Base-by-base conservation (phyloP, 2,113 vertebrate species). In the Melanostigma gelatinosum region DNA sequence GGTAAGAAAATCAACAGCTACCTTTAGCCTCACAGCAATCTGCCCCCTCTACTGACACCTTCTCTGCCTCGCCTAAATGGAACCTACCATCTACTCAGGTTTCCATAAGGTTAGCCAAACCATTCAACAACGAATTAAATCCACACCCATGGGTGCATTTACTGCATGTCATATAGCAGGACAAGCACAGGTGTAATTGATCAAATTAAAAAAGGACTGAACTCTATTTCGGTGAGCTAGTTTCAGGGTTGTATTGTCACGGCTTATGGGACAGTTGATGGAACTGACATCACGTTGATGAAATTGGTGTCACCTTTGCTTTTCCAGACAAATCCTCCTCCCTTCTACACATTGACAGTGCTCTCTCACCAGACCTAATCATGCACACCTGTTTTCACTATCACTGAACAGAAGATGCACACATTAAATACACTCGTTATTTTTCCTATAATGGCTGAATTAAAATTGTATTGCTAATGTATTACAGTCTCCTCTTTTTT, bases 311-410 rank as follows among this genome's bases (percentile, higher is more conserved):
- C 48, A 66, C 50, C 22, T 27, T 38, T 57, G 29, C 50, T 22
- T 65, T 66, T 50, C 34, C 29, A 27, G 6, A 7, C 16, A 18
- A 9, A 22, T 54, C 50, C 3, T 48, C 13, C 11, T 50, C 27
- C 9, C 22, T 48, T 58, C 9, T 1, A 12, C 9, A 36, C 22
- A 62, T 36, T 55, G 10, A 18, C 71, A 38, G 55, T 61, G n/a
- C 54, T 27, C 42, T 16, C 55, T 50, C 32, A 38, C 32, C 24
- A 69, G 16, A 50, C 9, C 18, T 78, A 7, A 61, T 62, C 55
- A 68, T 27, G 6, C 13, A 60, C 54, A 77, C 65, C 38, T 67
- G 63, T 32, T 54, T 42, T 63, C 57, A 70, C 32, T 40, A 3
- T 78, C 66, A 40, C 29, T 52, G 6, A 58, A 12, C 4, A 40